Evolutionary conservation across 1,140 invertebrate genomes (phyloP).

Genomic region (Drosophila pruinosa): DNA sequence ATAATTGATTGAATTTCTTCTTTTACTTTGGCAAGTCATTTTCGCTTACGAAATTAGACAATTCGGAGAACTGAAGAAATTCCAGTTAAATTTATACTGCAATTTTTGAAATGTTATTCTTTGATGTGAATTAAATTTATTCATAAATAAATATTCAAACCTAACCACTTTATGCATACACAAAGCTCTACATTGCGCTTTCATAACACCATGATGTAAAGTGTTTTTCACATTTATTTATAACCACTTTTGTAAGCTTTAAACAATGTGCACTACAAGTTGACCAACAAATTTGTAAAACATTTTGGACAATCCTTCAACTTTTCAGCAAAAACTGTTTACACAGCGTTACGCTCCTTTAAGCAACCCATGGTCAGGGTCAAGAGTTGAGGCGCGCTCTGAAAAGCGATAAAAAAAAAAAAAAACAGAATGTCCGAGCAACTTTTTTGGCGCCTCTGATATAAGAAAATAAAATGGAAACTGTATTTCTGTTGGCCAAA

Average conservation of each 20-base stretch:
- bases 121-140: no score
- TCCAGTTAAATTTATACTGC: no score
- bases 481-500: slow-evolving; percentile 9
- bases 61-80: no score
- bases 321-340: slow-evolving; percentile 38
- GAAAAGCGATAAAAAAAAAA: slow-evolving; percentile 6
- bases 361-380: slow-evolving; percentile 49
- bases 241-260: background rate
- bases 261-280: slow-evolving; percentile 3
- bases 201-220: background rate
- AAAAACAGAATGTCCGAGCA: slow-evolving; percentile 23
- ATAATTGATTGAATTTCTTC: no score
- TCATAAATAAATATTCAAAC: no score
- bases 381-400: slow-evolving; percentile 45
- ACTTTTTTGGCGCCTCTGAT: slow-evolving; percentile 60
- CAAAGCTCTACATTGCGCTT: background rate
- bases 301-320: slow-evolving; percentile 27
- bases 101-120: no score
- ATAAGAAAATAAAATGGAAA: slow-evolving; percentile 4
- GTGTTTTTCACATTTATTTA: background rate
- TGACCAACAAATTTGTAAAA: slow-evolving; percentile 8
- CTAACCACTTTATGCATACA: background rate
- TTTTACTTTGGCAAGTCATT: no score
- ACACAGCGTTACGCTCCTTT: slow-evolving; percentile 45
- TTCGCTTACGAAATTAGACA: no score